Percentiles rank a stretch among this genome's conserved stretches.
Evolutionary conservation across 2,113 vertebrate genomes (phyloP).

Genomic region (Mus spicilegus): DNA sequence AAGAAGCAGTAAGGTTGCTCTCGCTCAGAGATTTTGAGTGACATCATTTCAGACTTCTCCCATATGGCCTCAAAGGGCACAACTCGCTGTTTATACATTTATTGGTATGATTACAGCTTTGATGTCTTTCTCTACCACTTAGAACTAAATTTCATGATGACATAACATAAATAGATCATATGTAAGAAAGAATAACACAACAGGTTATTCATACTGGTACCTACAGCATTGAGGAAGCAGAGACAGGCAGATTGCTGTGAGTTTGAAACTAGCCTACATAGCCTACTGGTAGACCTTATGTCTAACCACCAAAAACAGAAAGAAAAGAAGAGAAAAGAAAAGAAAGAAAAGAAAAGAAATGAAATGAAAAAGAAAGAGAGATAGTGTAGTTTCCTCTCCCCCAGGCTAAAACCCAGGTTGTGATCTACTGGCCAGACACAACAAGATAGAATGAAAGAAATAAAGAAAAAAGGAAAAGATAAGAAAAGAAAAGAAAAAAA

Average conservation of each 20-base stretch:
- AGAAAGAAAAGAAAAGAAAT: accelerated
- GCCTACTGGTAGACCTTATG: not conserved
- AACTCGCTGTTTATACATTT: not conserved
- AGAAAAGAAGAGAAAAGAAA: accelerated
- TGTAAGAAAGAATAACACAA: not conserved
- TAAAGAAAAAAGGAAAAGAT: too few relatives aligned
- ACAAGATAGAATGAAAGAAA: accelerated
- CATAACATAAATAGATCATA: not conserved
- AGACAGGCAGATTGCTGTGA: not conserved
- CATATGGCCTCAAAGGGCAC: not conserved
- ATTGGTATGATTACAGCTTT: not conserved
- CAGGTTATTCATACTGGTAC: not conserved
- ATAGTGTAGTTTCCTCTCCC: too few relatives aligned
- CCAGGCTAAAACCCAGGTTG: too few relatives aligned
- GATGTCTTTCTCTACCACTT: not conserved
- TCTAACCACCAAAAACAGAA: not conserved
- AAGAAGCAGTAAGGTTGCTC: not conserved
- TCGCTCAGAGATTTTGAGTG: not conserved
- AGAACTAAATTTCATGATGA: not conserved
- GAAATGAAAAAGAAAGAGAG: not conserved
- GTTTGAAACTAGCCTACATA: not conserved
- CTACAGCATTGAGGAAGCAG: not conserved
- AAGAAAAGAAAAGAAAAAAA: too few relatives aligned
- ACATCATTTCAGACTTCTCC: not conserved
- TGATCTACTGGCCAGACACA: too few relatives aligned